Evolutionary conservation across 2,888 invertebrate species (phyloP).

Genomic region (Odontocolon sp.): DNA sequence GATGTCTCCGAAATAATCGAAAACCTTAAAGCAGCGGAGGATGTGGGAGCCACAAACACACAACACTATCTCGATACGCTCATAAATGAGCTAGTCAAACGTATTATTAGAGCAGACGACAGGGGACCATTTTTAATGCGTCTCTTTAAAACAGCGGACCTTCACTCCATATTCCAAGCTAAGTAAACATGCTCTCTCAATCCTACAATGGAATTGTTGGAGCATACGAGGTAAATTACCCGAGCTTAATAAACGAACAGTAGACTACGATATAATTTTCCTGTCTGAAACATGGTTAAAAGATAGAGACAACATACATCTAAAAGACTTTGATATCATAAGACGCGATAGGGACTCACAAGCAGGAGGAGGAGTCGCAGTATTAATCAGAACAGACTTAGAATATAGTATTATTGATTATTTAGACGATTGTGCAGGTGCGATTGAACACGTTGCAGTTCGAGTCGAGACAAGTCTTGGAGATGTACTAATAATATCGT

Average conservation of each 20-base stretch:
- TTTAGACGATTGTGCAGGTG: too few relatives aligned
- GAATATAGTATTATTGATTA: too few relatives aligned
- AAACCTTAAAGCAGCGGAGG: not conserved
- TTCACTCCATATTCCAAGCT: not conserved
- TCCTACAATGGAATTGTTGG: constrained; percentile 22
- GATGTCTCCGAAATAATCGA: not conserved
- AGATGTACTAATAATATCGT: not conserved
- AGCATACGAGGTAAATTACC: constrained; percentile 8
- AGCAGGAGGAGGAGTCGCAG: not conserved
- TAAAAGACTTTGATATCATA: constrained; percentile 1
- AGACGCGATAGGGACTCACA: not conserved
- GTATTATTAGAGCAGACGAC: not conserved
- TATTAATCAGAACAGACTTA: not conserved
- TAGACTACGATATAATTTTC: constrained; percentile 1
- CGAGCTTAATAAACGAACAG: not conserved
- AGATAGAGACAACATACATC: not conserved
- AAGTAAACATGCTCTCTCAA: not conserved
- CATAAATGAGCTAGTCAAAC: constrained; percentile 5
- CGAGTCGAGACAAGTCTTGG: too few relatives aligned
- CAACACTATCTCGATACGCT: not conserved
- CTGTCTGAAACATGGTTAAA: constrained; percentile 11
- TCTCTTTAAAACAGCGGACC: constrained; percentile 7
- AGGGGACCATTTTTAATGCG: not conserved
- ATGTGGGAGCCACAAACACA: not conserved
- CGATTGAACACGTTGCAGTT: too few relatives aligned